Percentiles rank a stretch among this genome's conserved stretches.
These are phyloP conservation scores for Corythornis cristatus DNA, from an alignment of 2,113 vertebrate species.

Conservation along the genomic window DNA sequence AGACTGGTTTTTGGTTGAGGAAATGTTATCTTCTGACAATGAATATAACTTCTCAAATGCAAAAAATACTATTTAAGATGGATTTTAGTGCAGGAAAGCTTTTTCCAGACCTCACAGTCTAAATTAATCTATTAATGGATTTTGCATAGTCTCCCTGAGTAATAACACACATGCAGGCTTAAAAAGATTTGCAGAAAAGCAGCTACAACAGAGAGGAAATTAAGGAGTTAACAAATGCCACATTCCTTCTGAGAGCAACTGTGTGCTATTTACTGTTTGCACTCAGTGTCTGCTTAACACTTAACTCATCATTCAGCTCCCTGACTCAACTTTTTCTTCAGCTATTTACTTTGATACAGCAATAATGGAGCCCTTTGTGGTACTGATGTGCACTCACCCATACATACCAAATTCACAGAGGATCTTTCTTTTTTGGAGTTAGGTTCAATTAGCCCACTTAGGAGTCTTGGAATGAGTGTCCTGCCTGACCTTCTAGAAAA, in stretches of 20 bases:
- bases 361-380: slow-evolving; percentile 78
- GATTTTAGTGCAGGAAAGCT: rapidly evolving
- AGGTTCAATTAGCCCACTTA: slow-evolving; percentile 75
- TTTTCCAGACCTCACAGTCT: not conserved
- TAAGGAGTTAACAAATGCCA: slow-evolving; percentile 5
- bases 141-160: not conserved
- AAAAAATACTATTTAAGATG: not conserved
- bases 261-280: slow-evolving; percentile 8
- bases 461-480: slow-evolving; percentile 73
- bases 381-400: slow-evolving; percentile 67
- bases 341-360: slow-evolving; percentile 79
- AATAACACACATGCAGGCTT: not conserved
- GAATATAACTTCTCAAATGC: not conserved
- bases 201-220: not conserved
- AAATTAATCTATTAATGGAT: not conserved
- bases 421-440: slow-evolving; percentile 71
- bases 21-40: not conserved
- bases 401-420: slow-evolving; percentile 71
- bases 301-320: slow-evolving; percentile 60
- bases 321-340: slow-evolving; percentile 59
- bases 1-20: not conserved
- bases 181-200: not conserved
- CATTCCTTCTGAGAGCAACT: slow-evolving; percentile 19
- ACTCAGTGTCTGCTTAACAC: slow-evolving; percentile 32
- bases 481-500: slow-evolving; percentile 71